Evolutionary conservation across 2,113 vertebrate species (phyloP), one percentile per base, ranked within the genome.

Genomic region (Grammatotria lemairii): DNA sequence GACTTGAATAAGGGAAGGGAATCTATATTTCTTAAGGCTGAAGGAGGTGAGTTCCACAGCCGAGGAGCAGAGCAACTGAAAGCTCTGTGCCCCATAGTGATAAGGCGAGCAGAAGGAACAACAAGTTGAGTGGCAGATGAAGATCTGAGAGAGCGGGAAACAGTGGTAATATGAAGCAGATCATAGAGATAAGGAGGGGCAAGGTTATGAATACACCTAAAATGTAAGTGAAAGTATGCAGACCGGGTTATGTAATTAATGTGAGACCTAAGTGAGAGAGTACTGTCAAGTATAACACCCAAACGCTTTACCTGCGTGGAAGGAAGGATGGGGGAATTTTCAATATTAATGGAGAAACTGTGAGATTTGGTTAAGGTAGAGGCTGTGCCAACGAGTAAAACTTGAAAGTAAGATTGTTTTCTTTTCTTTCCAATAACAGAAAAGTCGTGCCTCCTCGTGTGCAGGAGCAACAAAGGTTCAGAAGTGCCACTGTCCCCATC

Each of bases 361-460:
- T 58, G 26, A 58, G 54, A 28, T 57, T 14, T 57, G 21, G 55
- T 28, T 58, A 58, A 31, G 57, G 57, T 60, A 60, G 57, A 60
- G 57, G 57, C 26, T 10, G 57, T 60, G 57, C 14, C 28, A 60
- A 17, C 1, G 5, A 60, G 8, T 60, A 60, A 60, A 31, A 60
- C 16, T 55, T 31, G 4, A 60, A 54, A 31, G 13, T 49, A 35
- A 42, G 3, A 23, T 40, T 35, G 0, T 80, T 55, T 86, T 2
- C 31, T 81, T 55, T 86, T 2, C 31, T 81, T 81, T 63, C 1
- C 54, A 12, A 31, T 45, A 16, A 51, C 87, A 99, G 98, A 99
- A 94, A 99, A 98, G 95, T 98, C 98, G 21, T 98, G 99, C 93
- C 97, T 99, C 79, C 95, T 99, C 3, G 96, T 99, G 75, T 98